Evolutionary conservation across 2,888 invertebrate genomes (phyloP), one percentile per base, ranked within the genome.

Genomic region (Drosophila anceps): DNA sequence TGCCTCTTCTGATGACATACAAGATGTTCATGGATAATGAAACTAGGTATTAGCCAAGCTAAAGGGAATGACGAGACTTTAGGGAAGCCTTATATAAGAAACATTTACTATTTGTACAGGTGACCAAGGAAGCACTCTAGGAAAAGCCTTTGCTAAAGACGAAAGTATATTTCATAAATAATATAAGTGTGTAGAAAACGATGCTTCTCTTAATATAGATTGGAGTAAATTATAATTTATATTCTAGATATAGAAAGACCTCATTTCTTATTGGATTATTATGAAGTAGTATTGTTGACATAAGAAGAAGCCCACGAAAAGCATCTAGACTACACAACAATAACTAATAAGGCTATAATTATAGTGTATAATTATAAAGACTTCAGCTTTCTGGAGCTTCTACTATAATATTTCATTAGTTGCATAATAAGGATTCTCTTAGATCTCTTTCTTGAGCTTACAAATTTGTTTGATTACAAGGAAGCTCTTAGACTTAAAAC

Each of bases 11-110:
- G 54, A 59, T 31, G 39, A 31, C 31, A 48, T 31, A 43, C 35
- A 18, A 43, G 48, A 58, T 68, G 43, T 57, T 51, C 79, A 41
- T 37, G 50, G 41, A 70, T 59, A 73, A 78, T 78, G 44, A n/a
- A 65, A 10, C 58, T 27, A 61, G 33, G 35, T 33, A 59, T 51
- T 33, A 43, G 55, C 9, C 24, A 12, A 29, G 29, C 44, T 70
- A 75, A 77, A 70, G 50, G 66, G 63, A 44, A 24, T 44, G 24
- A 2, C 24, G n/a, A 27, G 15, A 8, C 3, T 9, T 18, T 9
- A 8, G 13, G 8, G 18, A 50, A 50, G 50, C 7, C 50, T 18
- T 50, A 13, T 12, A 12, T 18, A 3, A 10, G 1, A n/a, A 3
- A 10, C 0, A 46, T n/a, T 27, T 9, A 27, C 27, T 15, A 29